Evolutionary conservation across 2,888 invertebrate genomes (phyloP).

Genomic region (Drosophila pseudotalamancana): DNA sequence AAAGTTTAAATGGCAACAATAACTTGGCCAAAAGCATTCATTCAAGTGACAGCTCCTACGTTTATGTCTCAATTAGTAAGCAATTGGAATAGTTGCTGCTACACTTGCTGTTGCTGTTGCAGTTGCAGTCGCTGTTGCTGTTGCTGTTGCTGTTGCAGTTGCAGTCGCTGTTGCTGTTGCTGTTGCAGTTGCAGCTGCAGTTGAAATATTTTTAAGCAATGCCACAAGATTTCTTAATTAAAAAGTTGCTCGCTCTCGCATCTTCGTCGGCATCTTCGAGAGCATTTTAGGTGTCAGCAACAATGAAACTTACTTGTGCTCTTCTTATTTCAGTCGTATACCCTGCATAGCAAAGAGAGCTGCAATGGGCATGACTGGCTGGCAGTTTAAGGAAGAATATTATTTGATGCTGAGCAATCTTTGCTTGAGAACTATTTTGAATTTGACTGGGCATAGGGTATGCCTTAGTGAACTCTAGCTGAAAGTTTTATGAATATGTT

Average conservation of each 20-base stretch:
- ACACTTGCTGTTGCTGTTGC: constrained; percentile 45
- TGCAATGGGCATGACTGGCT: background rate
- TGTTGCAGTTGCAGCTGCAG: constrained; percentile 41
- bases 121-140: too few relatives aligned
- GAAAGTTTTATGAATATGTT: too few relatives aligned
- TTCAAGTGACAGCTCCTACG: constrained; percentile 49
- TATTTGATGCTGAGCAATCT: background rate
- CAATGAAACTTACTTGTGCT: constrained; percentile 74
- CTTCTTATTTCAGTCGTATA: constrained; percentile 18
- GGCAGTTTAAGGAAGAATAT: background rate
- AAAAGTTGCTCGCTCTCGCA: constrained; percentile 56
- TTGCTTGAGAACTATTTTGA: too few relatives aligned
- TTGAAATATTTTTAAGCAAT: constrained; percentile 75
- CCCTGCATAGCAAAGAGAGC: background rate
- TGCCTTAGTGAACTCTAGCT: too few relatives aligned
- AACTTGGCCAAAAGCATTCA: constrained; percentile 4
- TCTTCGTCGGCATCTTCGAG: constrained; percentile 25
- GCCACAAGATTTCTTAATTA: constrained; percentile 75
- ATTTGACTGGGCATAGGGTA: too few relatives aligned
- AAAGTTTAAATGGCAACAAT: constrained; percentile 28
- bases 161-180: constrained; percentile 59
- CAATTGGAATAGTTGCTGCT: constrained; percentile 27
- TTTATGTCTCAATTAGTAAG: constrained; percentile 68
- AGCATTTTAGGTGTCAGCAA: constrained; percentile 70
- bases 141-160: constrained; percentile 40